Base-by-base conservation (phyloP, 2,797 vertebrate genomes). In the Hippoglossus hippoglossus region DNA sequence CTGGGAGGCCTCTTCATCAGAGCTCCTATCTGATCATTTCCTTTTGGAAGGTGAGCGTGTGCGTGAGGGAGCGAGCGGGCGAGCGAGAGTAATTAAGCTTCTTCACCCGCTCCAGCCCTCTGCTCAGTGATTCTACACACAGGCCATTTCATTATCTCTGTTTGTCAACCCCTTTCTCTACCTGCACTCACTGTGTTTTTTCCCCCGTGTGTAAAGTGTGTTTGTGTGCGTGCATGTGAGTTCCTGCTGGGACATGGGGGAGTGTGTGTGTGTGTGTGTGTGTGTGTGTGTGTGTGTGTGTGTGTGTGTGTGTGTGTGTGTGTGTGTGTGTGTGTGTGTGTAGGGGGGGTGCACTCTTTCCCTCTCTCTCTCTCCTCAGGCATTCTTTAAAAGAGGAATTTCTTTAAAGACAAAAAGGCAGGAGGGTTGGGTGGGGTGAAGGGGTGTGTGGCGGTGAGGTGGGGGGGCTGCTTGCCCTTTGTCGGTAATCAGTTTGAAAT, bases 401-500 rank as follows among this genome's bases (percentile, higher is more conserved):
- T 92, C 84, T 92, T 92, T 90, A 92, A 92, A 92, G 91, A 93
- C 87, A 92, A 92, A 93, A 93, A 93, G 75, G 77, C 85, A 89
- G 84, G 80, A 84, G 85, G 84, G 80, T 77, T 75, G 81, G 82
- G 75, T 76, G 79, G 74, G 74, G 79, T 75, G 71, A 52, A 67
- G 80, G 63, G 75, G 72, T 61, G 79, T 78, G 84, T 67, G 73
- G 69, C n/a, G 54, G 47, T 74, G 74, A 53, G 73, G 77, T 68
- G 85, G 83, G 86, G 80, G 80, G 80, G 71, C 64, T 73, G 78
- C 79, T 81, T 88, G 83, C 83, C 89, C 83, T 91, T 90, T 84
- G 77, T 87, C 83, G 58, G 85, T 84, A 88, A 91, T 92, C 88
- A 89, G 83, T 89, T 91, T 83, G 82, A 90, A 93, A 91, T 77